phyloP scores from a whole-genome alignment of 2,888 invertebrate species.

The Synergus gifuensis region DNA sequence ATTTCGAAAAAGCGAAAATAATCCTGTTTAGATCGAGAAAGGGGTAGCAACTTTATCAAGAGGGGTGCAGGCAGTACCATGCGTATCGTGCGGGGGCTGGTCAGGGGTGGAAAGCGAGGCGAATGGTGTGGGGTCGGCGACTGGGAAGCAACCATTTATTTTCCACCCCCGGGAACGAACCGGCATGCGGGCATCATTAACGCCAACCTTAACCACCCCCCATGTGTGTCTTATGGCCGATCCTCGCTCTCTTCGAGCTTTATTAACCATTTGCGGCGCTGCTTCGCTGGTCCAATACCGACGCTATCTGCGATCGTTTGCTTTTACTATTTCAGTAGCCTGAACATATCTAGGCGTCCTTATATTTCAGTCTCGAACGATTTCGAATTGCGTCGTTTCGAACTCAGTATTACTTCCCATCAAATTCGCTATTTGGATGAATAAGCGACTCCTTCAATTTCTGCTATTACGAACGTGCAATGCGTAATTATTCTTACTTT shows the following conservation, averaged over 20 bases:
- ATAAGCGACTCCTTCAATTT: background rate
- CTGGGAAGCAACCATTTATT: conserved; percentile 66
- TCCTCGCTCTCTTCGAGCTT: conserved; percentile 57
- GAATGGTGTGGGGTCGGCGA: conserved; percentile 38
- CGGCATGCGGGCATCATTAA: conserved; percentile 73
- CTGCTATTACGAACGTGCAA: background rate
- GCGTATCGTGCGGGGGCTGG: conserved; percentile 12
- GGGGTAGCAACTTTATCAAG: conserved; percentile 2
- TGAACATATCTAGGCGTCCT: conserved; percentile 14
- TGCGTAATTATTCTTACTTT: background rate
- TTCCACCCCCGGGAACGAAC: conserved; percentile 60
- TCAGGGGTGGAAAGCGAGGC: conserved; percentile 22
- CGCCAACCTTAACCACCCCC: conserved; percentile 70
- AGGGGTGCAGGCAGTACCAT: conserved; percentile 14
- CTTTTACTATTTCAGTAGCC: conserved; percentile 59
- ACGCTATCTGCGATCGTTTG: conserved; percentile 56
- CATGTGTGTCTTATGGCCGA: conserved; percentile 66
- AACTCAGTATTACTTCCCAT: background rate
- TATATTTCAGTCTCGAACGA: conserved; percentile 26
- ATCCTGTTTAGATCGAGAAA: background rate
- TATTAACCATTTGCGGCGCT: conserved; percentile 56
- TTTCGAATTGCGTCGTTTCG: conserved; percentile 33
- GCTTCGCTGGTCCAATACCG: conserved; percentile 66
- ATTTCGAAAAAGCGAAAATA: background rate
- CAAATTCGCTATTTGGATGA: background rate